phyloP scores from a whole-genome alignment of 2,113 vertebrate genomes.

The Nesogale talazaci region DNA sequence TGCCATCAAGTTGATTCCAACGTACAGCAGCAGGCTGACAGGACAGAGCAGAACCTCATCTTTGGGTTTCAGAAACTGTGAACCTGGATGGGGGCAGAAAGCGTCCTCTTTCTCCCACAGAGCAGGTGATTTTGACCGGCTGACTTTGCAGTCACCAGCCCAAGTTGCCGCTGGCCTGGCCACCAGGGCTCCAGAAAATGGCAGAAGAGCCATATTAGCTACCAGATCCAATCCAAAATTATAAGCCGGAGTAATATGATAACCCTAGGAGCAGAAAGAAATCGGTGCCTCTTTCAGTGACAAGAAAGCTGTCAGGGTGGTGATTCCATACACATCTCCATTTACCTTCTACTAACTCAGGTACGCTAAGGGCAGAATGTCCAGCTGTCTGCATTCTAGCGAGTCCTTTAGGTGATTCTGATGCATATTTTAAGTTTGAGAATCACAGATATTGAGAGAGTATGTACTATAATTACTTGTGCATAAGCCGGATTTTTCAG shows the following conservation, averaged over 20 bases:
- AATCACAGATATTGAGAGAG: not conserved
- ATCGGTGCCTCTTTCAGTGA: not conserved
- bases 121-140: too few relatives aligned
- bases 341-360: not conserved
- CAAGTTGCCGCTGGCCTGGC: too few relatives aligned
- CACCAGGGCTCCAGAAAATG: not conserved
- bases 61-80: too few relatives aligned
- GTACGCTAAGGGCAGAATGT: not conserved
- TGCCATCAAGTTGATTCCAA: too few relatives aligned
- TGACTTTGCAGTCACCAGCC: too few relatives aligned
- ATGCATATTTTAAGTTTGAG: not conserved
- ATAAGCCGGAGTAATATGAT: not conserved
- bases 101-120: too few relatives aligned
- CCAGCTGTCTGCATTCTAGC: slow-evolving; percentile 1
- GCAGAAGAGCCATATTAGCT: not conserved
- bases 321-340: not conserved
- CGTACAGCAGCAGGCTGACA: too few relatives aligned
- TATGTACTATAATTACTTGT: not conserved
- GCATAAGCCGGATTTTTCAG: too few relatives aligned
- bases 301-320: not conserved
- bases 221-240: slow-evolving; percentile 12
- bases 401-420: not conserved
- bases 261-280: not conserved
- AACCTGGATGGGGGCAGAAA: too few relatives aligned
- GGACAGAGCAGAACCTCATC: too few relatives aligned